Conservation (phyloP, 2,888 invertebrate genomes). For the Aleiodes alternator region DNA sequence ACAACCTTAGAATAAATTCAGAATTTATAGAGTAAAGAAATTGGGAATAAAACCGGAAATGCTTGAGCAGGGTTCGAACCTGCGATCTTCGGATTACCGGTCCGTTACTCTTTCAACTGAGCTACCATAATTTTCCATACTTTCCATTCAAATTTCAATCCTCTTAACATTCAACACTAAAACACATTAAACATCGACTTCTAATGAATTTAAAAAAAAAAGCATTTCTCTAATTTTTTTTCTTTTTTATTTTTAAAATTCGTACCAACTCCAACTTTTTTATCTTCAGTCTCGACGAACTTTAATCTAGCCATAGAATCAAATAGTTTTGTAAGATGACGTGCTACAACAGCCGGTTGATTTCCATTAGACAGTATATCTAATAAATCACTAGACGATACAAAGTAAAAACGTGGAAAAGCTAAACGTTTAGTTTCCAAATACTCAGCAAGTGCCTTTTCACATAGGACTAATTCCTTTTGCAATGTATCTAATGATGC, state of each 20-base stretch:
- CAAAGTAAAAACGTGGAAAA: constrained; percentile 97
- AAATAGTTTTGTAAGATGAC: constrained; percentile 95
- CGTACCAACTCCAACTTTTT: constrained; percentile 60
- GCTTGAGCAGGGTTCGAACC: too few species aligned
- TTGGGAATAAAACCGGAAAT: too few species aligned
- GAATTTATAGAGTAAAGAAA: too few species aligned
- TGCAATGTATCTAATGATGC: constrained; percentile 89
- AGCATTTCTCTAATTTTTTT: neutral
- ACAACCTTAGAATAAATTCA: too few species aligned
- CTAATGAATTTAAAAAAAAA: neutral
- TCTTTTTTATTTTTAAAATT: constrained; percentile 1
- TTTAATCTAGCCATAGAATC: constrained; percentile 94
- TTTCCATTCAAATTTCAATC: too few species aligned
- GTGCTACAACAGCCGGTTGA: constrained; percentile 90
- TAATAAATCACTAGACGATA: constrained; percentile 95
- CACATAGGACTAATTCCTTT: constrained; percentile 91
- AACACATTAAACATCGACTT: neutral
- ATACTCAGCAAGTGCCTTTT: constrained; percentile 97
- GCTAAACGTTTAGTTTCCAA: constrained; percentile 96
- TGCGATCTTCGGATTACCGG: too few species aligned
- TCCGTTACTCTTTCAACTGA: neutral
- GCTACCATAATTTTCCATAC: neutral
- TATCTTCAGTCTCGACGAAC: constrained; percentile 82
- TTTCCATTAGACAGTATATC: constrained; percentile 97
- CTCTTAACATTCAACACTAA: too few species aligned